These are phyloP conservation scores for Oligia latruncula DNA, from an alignment of 2,888 invertebrate species.

Conservation along the genomic window DNA sequence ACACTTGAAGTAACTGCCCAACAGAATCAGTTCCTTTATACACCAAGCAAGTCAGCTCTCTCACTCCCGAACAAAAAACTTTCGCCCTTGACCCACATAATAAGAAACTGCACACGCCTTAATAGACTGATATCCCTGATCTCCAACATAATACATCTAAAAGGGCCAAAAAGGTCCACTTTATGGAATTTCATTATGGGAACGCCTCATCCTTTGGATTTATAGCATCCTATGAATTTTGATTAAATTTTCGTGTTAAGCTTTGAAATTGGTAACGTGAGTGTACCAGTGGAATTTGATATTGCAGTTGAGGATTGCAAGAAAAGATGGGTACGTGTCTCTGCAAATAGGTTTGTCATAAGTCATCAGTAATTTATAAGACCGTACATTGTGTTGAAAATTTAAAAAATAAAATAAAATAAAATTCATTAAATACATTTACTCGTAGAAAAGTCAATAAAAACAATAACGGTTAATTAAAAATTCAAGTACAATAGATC, in stretches of 20 bases:
- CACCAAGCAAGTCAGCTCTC: not conserved
- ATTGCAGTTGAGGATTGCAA: conserved; percentile 44
- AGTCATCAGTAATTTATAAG: too few relatives aligned
- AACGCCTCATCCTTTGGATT: conserved; percentile 60
- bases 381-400: too few relatives aligned
- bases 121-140: conserved; percentile 54
- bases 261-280: conserved; percentile 41
- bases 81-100: conserved; percentile 26
- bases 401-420: too few relatives aligned
- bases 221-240: conserved; percentile 67
- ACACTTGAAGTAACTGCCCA: not conserved
- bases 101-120: conserved; percentile 27
- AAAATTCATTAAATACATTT: too few relatives aligned
- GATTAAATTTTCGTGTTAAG: conserved; percentile 64
- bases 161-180: conserved; percentile 64
- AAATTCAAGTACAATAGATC: too few relatives aligned
- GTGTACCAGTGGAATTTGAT: conserved; percentile 42
- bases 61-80: not conserved
- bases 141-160: conserved; percentile 50
- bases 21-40: not conserved
- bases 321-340: conserved; percentile 12
- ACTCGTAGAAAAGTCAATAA: too few relatives aligned
- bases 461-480: too few relatives aligned
- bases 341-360: not conserved
- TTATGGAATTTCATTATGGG: conserved; percentile 68